Conservation (phyloP, 2,113 vertebrate genomes). For the Lanius ludovicianus region DNA sequence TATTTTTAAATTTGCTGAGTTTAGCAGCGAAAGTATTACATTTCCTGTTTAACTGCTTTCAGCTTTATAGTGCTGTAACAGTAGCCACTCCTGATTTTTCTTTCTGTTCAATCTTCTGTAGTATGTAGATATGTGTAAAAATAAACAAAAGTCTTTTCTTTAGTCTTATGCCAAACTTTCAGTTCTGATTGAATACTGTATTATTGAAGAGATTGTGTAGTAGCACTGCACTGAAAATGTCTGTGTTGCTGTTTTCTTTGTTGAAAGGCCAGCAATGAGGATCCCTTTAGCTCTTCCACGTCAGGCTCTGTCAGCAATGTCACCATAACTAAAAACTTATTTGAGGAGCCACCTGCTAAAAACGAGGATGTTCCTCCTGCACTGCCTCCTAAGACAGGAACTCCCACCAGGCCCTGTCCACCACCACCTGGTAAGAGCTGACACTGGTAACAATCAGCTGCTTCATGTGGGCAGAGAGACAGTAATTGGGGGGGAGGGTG, state of each 20-base stretch:
- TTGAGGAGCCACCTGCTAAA: constrained; percentile 81
- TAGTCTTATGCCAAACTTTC: not conserved
- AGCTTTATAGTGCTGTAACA: not conserved
- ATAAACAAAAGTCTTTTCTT: not conserved
- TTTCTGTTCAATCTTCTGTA: not conserved
- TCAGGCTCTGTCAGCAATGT: constrained; percentile 41
- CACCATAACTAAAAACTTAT: constrained; percentile 83
- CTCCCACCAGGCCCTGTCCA: constrained; percentile 93
- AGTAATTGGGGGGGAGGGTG: not conserved
- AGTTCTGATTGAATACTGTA: not conserved
- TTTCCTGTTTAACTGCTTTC: not conserved
- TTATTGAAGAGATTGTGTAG: not conserved
- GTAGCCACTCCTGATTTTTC: not conserved
- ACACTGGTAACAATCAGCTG: not conserved
- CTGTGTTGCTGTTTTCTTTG: not conserved
- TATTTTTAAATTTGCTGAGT: not conserved
- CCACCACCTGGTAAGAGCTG: constrained; percentile 88
- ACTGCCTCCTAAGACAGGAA: constrained; percentile 93
- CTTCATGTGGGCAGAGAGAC: not conserved
- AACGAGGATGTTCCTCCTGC: constrained; percentile 89
- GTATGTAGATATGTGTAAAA: not conserved
- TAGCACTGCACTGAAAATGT: not conserved
- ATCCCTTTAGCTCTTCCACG: constrained; percentile 80
- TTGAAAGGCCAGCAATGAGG: constrained; percentile 82
- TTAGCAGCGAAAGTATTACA: not conserved